Conservation (phyloP, 2,113 vertebrate species). For the Bambusicola thoracicus region DNA sequence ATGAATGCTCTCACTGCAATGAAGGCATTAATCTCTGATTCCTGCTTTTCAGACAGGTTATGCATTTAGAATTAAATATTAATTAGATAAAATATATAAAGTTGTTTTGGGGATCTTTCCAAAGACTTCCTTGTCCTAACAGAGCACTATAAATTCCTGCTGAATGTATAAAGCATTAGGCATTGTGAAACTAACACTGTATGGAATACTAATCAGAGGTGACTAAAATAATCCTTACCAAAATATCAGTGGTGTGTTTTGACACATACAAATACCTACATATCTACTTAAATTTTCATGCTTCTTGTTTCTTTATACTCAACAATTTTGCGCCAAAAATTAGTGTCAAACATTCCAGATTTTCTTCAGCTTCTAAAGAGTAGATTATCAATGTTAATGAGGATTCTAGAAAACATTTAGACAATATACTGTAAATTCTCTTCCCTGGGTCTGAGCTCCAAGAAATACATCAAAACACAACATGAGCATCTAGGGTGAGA, state of each 20-base stretch:
- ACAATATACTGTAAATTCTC: background rate
- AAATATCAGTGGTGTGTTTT: background rate
- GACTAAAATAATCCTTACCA: background rate
- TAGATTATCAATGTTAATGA: background rate
- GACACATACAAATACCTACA: background rate
- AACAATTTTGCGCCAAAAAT: background rate
- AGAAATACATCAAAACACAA: background rate
- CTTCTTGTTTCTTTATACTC: background rate
- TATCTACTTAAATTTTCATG: background rate
- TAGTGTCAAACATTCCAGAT: background rate
- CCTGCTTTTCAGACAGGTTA: background rate
- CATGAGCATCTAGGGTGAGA: background rate
- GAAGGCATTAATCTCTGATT: background rate
- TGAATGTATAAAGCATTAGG: background rate
- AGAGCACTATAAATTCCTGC: background rate
- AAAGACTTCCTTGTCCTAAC: background rate
- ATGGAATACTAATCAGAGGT: background rate
- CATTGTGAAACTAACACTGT: background rate
- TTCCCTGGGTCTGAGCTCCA: background rate
- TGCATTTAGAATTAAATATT: background rate
- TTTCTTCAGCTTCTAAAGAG: background rate
- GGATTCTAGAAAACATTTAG: background rate
- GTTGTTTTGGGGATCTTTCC: background rate
- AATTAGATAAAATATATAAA: background rate
- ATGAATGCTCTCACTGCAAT: background rate